Base-by-base conservation (phyloP, 2,113 vertebrate species). In the Brachirus orientalis region DNA sequence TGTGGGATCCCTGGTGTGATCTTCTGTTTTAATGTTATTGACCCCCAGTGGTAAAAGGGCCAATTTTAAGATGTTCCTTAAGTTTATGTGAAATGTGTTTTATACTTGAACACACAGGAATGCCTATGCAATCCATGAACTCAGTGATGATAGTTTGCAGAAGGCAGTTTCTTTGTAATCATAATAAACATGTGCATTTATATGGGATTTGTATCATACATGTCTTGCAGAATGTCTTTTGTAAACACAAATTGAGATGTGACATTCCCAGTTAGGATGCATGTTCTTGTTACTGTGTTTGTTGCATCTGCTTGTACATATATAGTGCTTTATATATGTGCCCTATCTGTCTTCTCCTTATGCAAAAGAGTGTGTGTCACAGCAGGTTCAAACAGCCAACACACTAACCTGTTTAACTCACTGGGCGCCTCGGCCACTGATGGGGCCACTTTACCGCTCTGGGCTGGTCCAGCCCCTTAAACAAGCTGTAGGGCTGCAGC, bases 341-440 rank as follows among this genome's bases (percentile, higher is more conserved):
- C 69, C 20, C 41, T 66, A 38, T 50, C 50, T 22, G 51, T 72
- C 47, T 72, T 18, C 33, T 11, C 16, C 69, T 63, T 69, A 68
- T 54, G 70, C 44, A 1, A 50, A 19, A 41, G 55, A 1, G 40
- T 37, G 52, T 72, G 77, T 77, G 77, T 80, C 78, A 51, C 75
- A 80, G 87, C 86, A 85, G 84, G 80, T 91, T 84, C 80, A 87
- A 75, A 84, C 69, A 46, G 60, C 79, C 70, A 79, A 75, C 82
- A 90, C 87, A 89, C 90, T 85, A 80, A 87, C 86, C 80, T 62
- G 85, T 89, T 92, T 89, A 91, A 90, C 78, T 89, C 86, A 75
- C 77, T 79, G 63, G 89, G 90, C 91, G 87, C 86, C 90, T 88
- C 75, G 61, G 77, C 82, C 75, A 55, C 74, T 82, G 90, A 83